A percentile compares a stretch with the other conserved stretches of the same genome.
Conservation (phyloP, 2,113 vertebrate species). For the Vulpes ferrilata region DNA sequence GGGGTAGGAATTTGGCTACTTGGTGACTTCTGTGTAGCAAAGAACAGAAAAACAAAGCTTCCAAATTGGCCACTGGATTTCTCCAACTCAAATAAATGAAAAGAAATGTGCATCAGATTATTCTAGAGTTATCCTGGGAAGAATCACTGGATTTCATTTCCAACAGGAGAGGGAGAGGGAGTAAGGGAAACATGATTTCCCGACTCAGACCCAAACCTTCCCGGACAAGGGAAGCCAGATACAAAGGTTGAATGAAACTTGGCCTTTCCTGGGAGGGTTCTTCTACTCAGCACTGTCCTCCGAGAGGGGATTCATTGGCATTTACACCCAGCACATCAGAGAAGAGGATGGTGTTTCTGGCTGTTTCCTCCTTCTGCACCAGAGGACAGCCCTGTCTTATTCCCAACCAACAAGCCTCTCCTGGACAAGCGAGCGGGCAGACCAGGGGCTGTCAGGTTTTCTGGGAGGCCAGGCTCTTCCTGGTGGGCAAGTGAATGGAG, state of each 20-base stretch:
- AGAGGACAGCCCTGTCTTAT: neutral
- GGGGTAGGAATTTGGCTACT: neutral
- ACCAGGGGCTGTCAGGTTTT: neutral
- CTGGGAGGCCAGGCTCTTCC: slow-evolving; percentile 55
- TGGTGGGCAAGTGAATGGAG: neutral
- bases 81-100: neutral
- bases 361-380: neutral
- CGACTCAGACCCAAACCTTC: neutral
- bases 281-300: neutral
- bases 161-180: neutral
- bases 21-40: neutral
- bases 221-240: neutral
- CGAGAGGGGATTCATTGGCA: neutral
- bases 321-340: neutral
- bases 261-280: neutral
- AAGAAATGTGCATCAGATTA: neutral
- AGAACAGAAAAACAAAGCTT: neutral
- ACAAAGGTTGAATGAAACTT: neutral
- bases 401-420: neutral
- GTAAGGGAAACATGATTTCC: neutral
- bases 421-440: neutral
- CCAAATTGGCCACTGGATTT: neutral
- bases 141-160: neutral
- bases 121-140: neutral
- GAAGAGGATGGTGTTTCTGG: neutral